Conservation (phyloP, 2,888 invertebrate species). For the Drosophila yooni region DNA sequence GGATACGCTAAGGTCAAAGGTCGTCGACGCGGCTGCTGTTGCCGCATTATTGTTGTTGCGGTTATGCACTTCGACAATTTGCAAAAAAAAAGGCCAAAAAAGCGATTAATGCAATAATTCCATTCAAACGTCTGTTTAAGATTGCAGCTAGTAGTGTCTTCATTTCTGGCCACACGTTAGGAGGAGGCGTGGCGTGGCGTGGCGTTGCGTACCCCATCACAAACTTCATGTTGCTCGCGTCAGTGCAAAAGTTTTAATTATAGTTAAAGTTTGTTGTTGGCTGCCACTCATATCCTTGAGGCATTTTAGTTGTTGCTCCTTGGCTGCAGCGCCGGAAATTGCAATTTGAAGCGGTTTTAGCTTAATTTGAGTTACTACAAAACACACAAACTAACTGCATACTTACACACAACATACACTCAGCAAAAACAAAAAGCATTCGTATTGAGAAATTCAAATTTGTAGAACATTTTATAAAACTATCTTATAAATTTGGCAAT, state of each 20-base stretch:
- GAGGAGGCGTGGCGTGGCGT: not conserved
- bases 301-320: constrained; percentile 51
- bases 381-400: constrained; percentile 17
- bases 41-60: constrained; percentile 29
- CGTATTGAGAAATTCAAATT: not conserved
- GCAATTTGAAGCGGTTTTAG: constrained; percentile 77
- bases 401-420: constrained; percentile 8
- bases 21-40: constrained; percentile 4
- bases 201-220: not conserved
- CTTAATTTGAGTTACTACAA: constrained; percentile 71
- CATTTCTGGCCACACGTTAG: constrained; percentile 1
- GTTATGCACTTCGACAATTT: constrained; percentile 68
- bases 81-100: constrained; percentile 32
- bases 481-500: not conserved
- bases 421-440: not conserved
- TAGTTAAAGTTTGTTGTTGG: constrained; percentile 61
- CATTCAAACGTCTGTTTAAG: constrained; percentile 43
- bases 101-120: constrained; percentile 71
- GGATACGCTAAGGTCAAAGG: constrained; percentile 35
- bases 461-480: not conserved
- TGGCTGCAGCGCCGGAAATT: constrained; percentile 69
- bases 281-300: constrained; percentile 52
- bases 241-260: constrained; percentile 71
- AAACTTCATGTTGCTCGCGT: constrained; percentile 6
- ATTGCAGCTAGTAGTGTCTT: constrained; percentile 3